phyloP scores from a whole-genome alignment of 2,113 vertebrate species.

The Choloepus hoffmanni region DNA sequence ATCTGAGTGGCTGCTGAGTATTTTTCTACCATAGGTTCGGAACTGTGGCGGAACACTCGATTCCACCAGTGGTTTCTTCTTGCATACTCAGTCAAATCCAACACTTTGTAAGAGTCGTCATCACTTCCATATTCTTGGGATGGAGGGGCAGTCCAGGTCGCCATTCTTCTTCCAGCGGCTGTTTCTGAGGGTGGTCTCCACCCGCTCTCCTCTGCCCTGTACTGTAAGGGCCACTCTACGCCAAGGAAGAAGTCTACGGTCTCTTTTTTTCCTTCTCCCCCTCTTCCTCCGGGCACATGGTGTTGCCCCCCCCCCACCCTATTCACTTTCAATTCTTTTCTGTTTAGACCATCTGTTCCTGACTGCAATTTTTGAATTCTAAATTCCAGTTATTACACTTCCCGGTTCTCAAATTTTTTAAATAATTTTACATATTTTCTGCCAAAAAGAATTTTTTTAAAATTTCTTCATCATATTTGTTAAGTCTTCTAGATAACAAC shows the following conservation, averaged over 20 bases:
- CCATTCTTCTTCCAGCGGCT: slow-evolving; percentile 82
- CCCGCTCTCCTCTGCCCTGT: slow-evolving; percentile 61
- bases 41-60: slow-evolving; percentile 93
- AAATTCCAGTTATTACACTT: background rate
- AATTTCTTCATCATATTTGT: background rate
- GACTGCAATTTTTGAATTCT: background rate
- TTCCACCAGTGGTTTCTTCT: slow-evolving; percentile 98
- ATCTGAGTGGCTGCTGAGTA: slow-evolving; percentile 97
- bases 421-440: background rate
- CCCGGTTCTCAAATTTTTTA: background rate
- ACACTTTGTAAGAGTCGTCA: slow-evolving; percentile 95
- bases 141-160: slow-evolving; percentile 84
- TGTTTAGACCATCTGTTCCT: background rate
- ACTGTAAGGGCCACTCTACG: slow-evolving; percentile 77
- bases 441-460: background rate
- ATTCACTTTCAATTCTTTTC: background rate
- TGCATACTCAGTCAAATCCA: slow-evolving; percentile 95
- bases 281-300: background rate
- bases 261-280: slow-evolving; percentile 11
- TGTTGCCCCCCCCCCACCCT: background rate
- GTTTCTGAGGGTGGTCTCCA: slow-evolving; percentile 55
- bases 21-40: slow-evolving; percentile 96
- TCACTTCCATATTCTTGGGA: slow-evolving; percentile 91
- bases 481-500: background rate
- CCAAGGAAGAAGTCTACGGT: slow-evolving; percentile 75